phyloP scores from a whole-genome alignment of 2,113 vertebrate genomes.

The Eonycteris spelaea region DNA sequence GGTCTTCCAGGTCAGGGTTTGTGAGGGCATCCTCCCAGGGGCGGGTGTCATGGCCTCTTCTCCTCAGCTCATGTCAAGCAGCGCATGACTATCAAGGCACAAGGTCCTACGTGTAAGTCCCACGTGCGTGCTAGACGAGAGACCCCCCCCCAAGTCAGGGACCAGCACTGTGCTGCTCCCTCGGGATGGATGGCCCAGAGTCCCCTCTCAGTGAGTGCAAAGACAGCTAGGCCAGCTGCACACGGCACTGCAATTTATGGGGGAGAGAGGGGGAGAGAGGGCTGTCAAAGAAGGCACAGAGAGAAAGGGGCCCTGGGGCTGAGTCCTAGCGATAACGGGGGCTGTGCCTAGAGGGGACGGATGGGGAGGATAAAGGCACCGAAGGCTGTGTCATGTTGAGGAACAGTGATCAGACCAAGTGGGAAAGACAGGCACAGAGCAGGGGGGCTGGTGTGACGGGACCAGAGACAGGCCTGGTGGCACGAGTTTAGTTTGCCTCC shows the following conservation, averaged over 20 bases:
- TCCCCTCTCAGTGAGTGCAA: not conserved
- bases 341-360: not conserved
- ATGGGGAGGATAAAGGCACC: not conserved
- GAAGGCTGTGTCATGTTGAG: not conserved
- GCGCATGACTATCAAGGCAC: not conserved
- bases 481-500: not conserved
- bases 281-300: not conserved
- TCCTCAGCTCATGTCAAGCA: not conserved
- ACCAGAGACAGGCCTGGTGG: not conserved
- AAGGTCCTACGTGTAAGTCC: not conserved
- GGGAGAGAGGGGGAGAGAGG: not conserved
- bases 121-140: not conserved
- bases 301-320: not conserved
- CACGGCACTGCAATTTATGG: rapidly evolving
- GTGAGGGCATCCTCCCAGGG: not conserved
- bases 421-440: not conserved
- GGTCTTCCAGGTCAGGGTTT: not conserved
- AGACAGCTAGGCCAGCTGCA: not conserved
- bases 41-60: not conserved
- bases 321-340: not conserved
- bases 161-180: not conserved
- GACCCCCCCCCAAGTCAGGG: not conserved
- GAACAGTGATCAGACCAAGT: not conserved
- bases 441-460: not conserved
- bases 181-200: too few species aligned